These are phyloP conservation scores for Eristalis arbustorum DNA, from an alignment of 2,888 invertebrate genomes.

Conservation along the genomic window DNA sequence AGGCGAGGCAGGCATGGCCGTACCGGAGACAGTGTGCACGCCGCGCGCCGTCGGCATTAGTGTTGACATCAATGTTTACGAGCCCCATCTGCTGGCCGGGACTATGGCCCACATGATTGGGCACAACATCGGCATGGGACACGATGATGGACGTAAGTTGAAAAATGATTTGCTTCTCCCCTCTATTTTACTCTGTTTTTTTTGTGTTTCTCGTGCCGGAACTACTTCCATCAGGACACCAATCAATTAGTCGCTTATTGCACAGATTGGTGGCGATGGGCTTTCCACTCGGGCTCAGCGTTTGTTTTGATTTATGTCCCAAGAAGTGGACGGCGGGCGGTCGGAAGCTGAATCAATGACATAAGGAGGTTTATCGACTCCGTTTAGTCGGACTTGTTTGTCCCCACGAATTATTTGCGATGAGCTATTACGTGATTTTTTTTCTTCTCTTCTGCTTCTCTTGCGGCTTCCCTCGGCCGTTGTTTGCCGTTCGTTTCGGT, in stretches of 20 bases:
- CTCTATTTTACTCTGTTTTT: background rate
- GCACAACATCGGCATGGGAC: slow-evolving; percentile 97
- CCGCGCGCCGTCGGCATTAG: slow-evolving; percentile 95
- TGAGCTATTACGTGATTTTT: slow-evolving; percentile 1
- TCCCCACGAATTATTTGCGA: slow-evolving; percentile 43
- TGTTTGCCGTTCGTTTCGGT: background rate
- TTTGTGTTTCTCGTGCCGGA: background rate
- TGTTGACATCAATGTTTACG: slow-evolving; percentile 95
- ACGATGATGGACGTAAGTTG: slow-evolving; percentile 92
- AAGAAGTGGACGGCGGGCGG: background rate
- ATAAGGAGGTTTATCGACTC: slow-evolving; percentile 59
- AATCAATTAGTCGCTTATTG: slow-evolving; percentile 65
- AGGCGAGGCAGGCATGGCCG: slow-evolving; percentile 96
- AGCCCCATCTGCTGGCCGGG: slow-evolving; percentile 96
- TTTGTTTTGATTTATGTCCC: slow-evolving; percentile 50
- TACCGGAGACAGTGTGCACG: slow-evolving; percentile 96
- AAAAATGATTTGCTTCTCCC: slow-evolving; percentile 24
- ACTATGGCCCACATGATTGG: slow-evolving; percentile 99
- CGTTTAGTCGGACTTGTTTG: slow-evolving; percentile 44
- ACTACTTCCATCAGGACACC: slow-evolving; percentile 30
- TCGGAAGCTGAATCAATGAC: slow-evolving; percentile 44
- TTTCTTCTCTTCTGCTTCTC: background rate
- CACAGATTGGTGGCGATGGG: slow-evolving; percentile 37
- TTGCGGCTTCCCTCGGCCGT: background rate
- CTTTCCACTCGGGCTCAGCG: background rate